A percentile compares a stretch with the other conserved stretches of the same genome.
Evolutionary conservation across 2,113 vertebrate genomes (phyloP).

Genomic region (Colius striatus): DNA sequence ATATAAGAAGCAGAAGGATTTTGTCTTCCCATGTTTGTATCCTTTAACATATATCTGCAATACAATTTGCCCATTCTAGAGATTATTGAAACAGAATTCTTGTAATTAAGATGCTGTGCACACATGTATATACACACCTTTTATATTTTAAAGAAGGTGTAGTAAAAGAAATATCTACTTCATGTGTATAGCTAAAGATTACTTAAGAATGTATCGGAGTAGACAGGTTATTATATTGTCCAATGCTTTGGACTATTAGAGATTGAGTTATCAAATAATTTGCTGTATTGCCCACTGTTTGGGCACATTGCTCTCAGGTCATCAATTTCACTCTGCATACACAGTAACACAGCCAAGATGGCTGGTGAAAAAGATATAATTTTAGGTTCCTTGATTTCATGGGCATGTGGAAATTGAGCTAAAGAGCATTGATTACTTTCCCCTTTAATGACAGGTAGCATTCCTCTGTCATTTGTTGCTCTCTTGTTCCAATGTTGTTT

Average conservation of each 20-base stretch:
- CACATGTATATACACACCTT: accelerated
- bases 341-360: background rate
- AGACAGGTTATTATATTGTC: background rate
- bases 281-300: too few relatives aligned
- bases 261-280: background rate
- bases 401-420: background rate
- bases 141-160: background rate
- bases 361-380: background rate
- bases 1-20: background rate
- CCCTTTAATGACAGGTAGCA: background rate
- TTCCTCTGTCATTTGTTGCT: background rate
- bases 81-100: background rate
- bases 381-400: background rate
- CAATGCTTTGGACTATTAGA: background rate
- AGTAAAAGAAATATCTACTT: background rate
- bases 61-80: background rate
- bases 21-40: background rate
- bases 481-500: background rate
- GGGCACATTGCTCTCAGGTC: background rate
- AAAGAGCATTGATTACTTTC: background rate
- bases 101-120: background rate
- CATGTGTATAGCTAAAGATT: accelerated
- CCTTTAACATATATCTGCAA: background rate
- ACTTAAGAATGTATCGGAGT: background rate
- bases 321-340: background rate